Evolutionary conservation across 2,113 vertebrate genomes (phyloP).

Genomic region (Plestiodon gilberti): DNA sequence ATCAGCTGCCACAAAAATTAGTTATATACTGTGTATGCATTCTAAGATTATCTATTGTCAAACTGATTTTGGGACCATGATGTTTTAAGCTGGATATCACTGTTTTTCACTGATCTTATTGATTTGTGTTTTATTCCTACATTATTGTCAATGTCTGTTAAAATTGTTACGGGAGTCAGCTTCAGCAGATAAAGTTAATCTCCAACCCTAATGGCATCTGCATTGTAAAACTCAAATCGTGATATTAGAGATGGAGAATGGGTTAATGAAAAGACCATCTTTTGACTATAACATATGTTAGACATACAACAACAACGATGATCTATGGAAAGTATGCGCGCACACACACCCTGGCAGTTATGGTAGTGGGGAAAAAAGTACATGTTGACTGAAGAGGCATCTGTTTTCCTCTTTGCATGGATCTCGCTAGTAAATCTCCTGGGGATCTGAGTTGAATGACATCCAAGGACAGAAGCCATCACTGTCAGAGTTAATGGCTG

Average conservation of each 20-base stretch:
- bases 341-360: background rate
- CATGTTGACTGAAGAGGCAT: fast-evolving
- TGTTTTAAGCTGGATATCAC: too few relatives aligned
- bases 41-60: background rate
- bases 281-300: background rate
- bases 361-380: background rate
- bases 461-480: background rate
- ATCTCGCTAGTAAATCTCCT: background rate
- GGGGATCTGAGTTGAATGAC: background rate
- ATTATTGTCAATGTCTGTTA: background rate
- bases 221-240: background rate
- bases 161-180: background rate
- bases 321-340: fast-evolving
- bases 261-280: background rate
- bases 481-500: slow-evolving; percentile 5
- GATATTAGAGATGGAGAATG: background rate
- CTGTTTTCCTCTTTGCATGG: background rate
- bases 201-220: background rate
- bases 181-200: background rate
- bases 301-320: background rate
- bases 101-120: background rate
- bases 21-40: background rate
- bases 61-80: too few relatives aligned
- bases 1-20: background rate
- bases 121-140: background rate